Percentiles rank a stretch among this genome's conserved stretches.
Conservation (phyloP, 2,113 vertebrate species). For the Lepidiolamprologus cunningtoni region DNA sequence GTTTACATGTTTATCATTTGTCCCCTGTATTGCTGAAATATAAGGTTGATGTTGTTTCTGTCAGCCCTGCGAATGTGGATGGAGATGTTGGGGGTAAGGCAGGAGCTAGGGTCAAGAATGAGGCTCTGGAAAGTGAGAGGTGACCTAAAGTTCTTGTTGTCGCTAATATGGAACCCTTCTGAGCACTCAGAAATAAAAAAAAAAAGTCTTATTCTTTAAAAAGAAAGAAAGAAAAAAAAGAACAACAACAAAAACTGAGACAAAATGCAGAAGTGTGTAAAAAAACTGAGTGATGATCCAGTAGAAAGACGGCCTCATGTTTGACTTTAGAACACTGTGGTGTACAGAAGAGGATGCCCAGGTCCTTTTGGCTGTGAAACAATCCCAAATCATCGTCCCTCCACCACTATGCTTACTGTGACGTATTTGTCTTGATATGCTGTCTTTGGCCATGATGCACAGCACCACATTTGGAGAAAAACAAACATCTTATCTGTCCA, state of each 20-base stretch:
- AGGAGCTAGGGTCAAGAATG: slow-evolving; percentile 14
- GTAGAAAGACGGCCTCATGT: background rate
- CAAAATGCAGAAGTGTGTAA: background rate
- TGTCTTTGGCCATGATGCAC: background rate
- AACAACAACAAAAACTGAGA: background rate
- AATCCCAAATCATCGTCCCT: background rate
- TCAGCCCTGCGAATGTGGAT: slow-evolving; percentile 3
- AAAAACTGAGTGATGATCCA: background rate
- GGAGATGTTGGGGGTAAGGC: slow-evolving; percentile 2
- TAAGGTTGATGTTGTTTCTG: slow-evolving; percentile 23
- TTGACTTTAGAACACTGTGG: background rate
- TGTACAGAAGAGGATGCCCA: background rate
- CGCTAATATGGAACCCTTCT: background rate
- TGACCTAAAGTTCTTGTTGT: slow-evolving; percentile 1
- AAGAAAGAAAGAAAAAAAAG: background rate
- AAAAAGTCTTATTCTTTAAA: background rate
- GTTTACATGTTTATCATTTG: slow-evolving; percentile 59
- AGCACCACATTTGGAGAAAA: background rate
- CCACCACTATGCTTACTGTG: background rate
- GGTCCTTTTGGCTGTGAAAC: background rate
- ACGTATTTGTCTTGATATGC: background rate
- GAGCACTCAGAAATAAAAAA: background rate
- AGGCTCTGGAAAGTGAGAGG: background rate
- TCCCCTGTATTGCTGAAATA: slow-evolving; percentile 29
- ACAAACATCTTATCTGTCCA: background rate